Evolutionary conservation across 2,113 vertebrate genomes (phyloP).

Genomic region (Megaceryle torquata): DNA sequence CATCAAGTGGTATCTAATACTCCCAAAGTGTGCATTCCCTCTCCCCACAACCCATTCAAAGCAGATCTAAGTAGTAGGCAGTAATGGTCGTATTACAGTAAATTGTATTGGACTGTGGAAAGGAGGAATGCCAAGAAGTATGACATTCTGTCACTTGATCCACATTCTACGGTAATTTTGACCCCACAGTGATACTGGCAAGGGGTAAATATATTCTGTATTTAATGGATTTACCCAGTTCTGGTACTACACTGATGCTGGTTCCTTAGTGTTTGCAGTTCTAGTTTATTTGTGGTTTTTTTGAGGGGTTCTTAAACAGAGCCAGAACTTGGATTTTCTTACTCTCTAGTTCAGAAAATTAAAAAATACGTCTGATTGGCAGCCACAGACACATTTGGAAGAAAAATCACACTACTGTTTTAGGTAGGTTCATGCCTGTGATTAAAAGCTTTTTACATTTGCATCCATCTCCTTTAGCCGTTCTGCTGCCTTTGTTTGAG

Average conservation of each 20-base stretch:
- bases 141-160: neutral
- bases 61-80: neutral
- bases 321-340: neutral
- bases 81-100: neutral
- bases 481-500: constrained; percentile 53
- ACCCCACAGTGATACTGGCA: neutral
- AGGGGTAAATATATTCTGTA: neutral
- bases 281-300: neutral
- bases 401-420: constrained; percentile 1
- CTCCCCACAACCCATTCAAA: neutral
- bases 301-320: neutral
- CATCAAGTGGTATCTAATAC: neutral
- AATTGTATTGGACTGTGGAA: neutral
- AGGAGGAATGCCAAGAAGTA: neutral
- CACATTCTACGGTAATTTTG: neutral
- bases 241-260: neutral
- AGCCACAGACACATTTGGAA: neutral
- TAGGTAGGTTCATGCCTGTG: neutral
- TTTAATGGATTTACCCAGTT: neutral
- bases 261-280: neutral
- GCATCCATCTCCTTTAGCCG: constrained; percentile 43
- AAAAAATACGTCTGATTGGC: neutral
- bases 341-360: neutral
- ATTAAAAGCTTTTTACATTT: constrained; percentile 46
- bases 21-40: neutral